A percentile compares a stretch with the other conserved stretches of the same genome.
phyloP scores from a whole-genome alignment of 2,113 vertebrate species.

The Azemiops feae region DNA sequence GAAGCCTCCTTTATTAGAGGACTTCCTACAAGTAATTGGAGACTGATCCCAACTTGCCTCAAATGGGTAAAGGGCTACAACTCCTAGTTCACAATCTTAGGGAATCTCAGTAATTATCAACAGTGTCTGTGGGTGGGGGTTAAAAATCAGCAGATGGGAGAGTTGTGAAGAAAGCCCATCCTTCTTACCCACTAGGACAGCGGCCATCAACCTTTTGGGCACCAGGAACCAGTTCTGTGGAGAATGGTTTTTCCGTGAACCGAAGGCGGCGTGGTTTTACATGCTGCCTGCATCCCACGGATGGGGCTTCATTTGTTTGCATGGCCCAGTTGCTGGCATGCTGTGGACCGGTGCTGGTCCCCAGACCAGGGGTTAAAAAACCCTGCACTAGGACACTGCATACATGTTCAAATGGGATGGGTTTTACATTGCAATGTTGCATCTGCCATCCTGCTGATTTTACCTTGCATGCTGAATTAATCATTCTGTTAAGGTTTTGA shows the following conservation, averaged over 20 bases:
- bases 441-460: neutral
- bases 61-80: neutral
- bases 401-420: neutral
- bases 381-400: neutral
- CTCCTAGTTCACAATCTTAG: neutral
- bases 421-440: neutral
- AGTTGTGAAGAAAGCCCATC: neutral
- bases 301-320: no score
- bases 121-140: neutral
- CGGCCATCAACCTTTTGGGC: no score
- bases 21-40: neutral
- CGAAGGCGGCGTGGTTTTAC: no score
- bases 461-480: neutral
- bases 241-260: no score
- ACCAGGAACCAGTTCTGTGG: no score
- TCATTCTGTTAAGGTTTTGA: neutral
- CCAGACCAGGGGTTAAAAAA: no score
- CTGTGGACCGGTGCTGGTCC: no score
- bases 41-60: neutral
- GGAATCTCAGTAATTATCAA: neutral
- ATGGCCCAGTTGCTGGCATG: no score
- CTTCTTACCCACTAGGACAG: neutral
- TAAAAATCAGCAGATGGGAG: neutral
- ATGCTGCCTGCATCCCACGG: no score
- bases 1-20: neutral